These are phyloP conservation scores for Grallaria varia DNA, from an alignment of 2,113 vertebrate genomes.

Conservation along the genomic window DNA sequence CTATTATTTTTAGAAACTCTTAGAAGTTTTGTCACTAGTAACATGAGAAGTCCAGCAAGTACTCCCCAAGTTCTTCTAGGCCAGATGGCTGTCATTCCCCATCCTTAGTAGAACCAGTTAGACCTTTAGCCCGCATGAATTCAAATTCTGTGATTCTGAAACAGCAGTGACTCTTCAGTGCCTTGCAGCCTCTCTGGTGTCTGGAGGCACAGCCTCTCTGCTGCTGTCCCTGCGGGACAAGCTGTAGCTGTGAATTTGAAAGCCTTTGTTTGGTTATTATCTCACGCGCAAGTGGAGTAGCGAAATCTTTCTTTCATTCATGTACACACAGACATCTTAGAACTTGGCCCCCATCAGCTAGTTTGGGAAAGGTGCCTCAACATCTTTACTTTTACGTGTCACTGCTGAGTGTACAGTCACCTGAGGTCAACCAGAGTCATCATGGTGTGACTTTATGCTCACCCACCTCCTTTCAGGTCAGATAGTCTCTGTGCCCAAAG, in stretches of 20 bases:
- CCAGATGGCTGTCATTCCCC: not conserved
- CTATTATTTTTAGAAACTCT: conserved; percentile 17
- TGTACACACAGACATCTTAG: not conserved
- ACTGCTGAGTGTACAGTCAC: not conserved
- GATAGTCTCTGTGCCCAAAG: not conserved
- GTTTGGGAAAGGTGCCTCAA: not conserved
- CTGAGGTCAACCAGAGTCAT: not conserved
- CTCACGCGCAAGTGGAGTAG: not conserved
- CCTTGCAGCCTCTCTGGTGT: not conserved
- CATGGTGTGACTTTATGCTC: not conserved
- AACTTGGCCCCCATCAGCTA: not conserved
- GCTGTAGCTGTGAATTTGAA: not conserved
- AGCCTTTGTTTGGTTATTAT: not conserved
- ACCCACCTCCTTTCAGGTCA: not conserved
- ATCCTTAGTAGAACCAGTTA: not conserved
- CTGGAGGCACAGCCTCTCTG: not conserved
- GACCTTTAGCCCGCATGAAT: not conserved
- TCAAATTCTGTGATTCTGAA: not conserved
- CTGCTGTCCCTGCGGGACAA: not conserved
- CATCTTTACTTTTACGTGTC: not conserved
- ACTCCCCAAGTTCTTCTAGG: not conserved
- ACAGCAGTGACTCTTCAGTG: not conserved
- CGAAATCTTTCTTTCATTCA: not conserved
- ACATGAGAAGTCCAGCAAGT: not conserved
- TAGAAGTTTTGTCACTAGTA: not conserved